Evolutionary conservation across 2,113 vertebrate species (phyloP).

Genomic region (Cygnus atratus): DNA sequence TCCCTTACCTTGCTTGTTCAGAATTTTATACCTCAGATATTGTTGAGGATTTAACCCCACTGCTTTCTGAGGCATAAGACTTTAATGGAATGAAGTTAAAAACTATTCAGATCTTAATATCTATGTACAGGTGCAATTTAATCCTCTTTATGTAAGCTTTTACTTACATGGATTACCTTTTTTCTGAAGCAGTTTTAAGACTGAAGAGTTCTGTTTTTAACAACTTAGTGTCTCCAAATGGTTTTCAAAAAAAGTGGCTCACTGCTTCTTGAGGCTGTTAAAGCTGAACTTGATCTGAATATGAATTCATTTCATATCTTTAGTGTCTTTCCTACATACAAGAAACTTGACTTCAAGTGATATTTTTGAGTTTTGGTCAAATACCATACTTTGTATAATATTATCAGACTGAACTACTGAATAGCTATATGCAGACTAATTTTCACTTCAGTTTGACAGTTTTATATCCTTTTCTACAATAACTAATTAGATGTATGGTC

Average conservation of each 20-base stretch:
- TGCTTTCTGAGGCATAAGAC: neutral
- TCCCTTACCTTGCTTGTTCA: neutral
- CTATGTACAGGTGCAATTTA: neutral
- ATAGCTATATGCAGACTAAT: neutral
- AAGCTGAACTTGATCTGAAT: neutral
- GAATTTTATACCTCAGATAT: neutral
- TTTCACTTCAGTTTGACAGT: neutral
- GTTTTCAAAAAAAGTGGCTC: neutral
- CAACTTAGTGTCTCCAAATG: neutral
- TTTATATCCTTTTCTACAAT: neutral
- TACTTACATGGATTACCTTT: neutral
- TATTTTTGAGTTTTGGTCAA: neutral
- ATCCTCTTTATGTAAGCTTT: neutral
- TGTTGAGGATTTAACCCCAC: neutral
- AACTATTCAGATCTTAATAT: neutral
- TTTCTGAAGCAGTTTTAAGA: neutral
- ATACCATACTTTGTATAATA: neutral
- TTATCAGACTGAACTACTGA: neutral
- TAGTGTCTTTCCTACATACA: rapidly evolving
- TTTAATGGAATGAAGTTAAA: neutral
- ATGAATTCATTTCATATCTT: neutral
- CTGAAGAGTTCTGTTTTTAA: neutral
- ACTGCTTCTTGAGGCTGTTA: neutral
- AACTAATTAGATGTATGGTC: neutral
- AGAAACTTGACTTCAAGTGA: neutral